Percentiles rank a stretch among this genome's conserved stretches.
These are phyloP conservation scores for Scylla paramamosain DNA, from an alignment of 1,140 invertebrate species.

Conservation along the genomic window DNA sequence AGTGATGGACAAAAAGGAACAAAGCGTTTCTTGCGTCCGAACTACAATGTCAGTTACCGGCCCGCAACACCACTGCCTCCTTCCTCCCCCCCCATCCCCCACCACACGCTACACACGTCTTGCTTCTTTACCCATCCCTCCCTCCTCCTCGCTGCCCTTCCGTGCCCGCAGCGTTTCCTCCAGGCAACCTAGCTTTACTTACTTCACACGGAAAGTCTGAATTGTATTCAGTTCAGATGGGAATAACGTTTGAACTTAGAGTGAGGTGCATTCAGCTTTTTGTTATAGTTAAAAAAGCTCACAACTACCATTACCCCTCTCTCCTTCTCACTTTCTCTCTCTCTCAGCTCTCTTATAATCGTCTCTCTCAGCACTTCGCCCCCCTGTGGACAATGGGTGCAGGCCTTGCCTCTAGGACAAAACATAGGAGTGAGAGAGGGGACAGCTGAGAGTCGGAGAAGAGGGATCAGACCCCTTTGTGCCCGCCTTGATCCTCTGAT, in stretches of 20 bases:
- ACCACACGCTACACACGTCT: not conserved
- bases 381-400: not conserved
- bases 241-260: not conserved
- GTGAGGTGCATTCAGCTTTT: not conserved
- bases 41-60: constrained; percentile 62
- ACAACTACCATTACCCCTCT: not conserved
- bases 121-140: not conserved
- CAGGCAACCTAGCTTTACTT: not conserved
- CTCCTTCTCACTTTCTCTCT: too few relatives aligned
- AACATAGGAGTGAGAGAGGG: constrained; percentile 44
- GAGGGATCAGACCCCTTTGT: constrained; percentile 74
- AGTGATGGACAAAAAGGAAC: constrained; percentile 73
- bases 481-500: constrained; percentile 63
- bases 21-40: constrained; percentile 68
- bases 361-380: not conserved
- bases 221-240: not conserved
- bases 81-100: not conserved
- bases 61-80: not conserved
- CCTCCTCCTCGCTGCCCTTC: not conserved
- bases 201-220: not conserved
- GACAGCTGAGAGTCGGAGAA: constrained; percentile 54
- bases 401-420: constrained; percentile 35
- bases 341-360: not conserved
- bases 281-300: not conserved
- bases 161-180: not conserved